Base-by-base conservation (phyloP, 2,113 vertebrate genomes). In the Urocynchramus pylzowi region DNA sequence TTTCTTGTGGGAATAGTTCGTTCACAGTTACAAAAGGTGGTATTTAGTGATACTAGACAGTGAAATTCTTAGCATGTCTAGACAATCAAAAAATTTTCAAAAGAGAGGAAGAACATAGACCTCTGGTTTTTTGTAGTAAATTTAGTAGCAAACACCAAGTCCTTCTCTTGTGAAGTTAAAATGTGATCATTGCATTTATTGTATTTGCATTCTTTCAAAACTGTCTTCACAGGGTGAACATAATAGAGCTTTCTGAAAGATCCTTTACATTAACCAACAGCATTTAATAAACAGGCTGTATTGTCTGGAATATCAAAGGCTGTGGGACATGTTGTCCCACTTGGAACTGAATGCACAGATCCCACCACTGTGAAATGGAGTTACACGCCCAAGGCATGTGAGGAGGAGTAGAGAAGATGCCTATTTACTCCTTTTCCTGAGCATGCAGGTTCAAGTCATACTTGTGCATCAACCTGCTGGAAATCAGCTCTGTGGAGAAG, bases 301-400 rank as follows among this genome's bases (percentile, higher is more conserved):
- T 50, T 70, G 22, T 21, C 10, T 74, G 71, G 16, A 76, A 59
- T 84, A 80, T 76, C 20, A 91, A 78, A 84, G 39, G 44, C 28
- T n/a, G n/a, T n/a, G n/a, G n/a, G n/a, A 56, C 12, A 19, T 0
- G 0, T 42, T 87, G 71, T 65, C 30, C n/a, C n/a, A n/a, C n/a
- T 57, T 82, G 45, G 65, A 88, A 82, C 16, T 7, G 44, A 11
- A 16, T 60, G 42, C 26, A 9, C 21, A 1, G 56, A 53, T 69
- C 30, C n/a, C 39, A 42, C 41, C 24, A 9, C 41, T 56, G 13
- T 56, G 84, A 90, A 74, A 63, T 44, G 37, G 12, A 39, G 23
- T 73, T 64, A 37, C 18, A 11, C 39, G 24, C 42, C 45, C 27
- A 33, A 35, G 35, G 23, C 13, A 2, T 8, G 11, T 11, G 45